A percentile compares a stretch with the other conserved stretches of the same genome.
Evolutionary conservation across 2,888 invertebrate genomes (phyloP).

Genomic region (Chelonus formosanus): DNA sequence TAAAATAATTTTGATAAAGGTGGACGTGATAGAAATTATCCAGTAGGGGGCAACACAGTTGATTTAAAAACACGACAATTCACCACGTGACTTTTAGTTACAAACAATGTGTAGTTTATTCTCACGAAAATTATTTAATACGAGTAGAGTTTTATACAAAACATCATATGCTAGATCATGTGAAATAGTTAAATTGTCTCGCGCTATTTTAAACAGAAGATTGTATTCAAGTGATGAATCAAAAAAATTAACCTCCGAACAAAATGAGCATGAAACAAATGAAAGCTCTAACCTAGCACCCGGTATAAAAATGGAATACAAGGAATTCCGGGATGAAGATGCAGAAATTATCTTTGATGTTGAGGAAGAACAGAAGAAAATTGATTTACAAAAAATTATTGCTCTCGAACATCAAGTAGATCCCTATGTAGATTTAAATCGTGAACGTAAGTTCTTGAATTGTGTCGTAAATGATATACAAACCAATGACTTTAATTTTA

Average conservation of each 20-base stretch:
- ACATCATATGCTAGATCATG: slow-evolving; percentile 36
- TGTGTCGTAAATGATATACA: no score
- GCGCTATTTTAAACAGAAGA: slow-evolving; percentile 32
- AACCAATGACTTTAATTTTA: neutral
- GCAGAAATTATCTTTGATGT: slow-evolving; percentile 77
- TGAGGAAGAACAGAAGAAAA: slow-evolving; percentile 70
- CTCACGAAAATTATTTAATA: slow-evolving; percentile 40
- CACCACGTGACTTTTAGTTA: no score
- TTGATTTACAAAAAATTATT: slow-evolving; percentile 52
- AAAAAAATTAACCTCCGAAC: slow-evolving; percentile 2
- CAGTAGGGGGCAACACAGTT: no score
- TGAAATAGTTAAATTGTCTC: slow-evolving; percentile 42
- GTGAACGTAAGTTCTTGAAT: slow-evolving; percentile 68
- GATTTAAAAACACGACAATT: no score
- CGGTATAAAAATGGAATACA: slow-evolving; percentile 71
- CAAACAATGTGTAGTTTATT: slow-evolving; percentile 42
- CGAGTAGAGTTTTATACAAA: slow-evolving; percentile 41
- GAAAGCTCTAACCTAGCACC: slow-evolving; percentile 51
- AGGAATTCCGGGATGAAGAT: slow-evolving; percentile 77
- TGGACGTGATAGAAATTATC: no score
- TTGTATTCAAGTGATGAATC: slow-evolving; percentile 36
- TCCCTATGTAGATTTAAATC: slow-evolving; percentile 72
- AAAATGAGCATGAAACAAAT: slow-evolving; percentile 31
- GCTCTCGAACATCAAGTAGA: slow-evolving; percentile 65
- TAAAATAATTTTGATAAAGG: no score